These are phyloP conservation scores for Daktulosphaira vitifoliae DNA, from an alignment of 1,140 invertebrate species.

Conservation along the genomic window DNA sequence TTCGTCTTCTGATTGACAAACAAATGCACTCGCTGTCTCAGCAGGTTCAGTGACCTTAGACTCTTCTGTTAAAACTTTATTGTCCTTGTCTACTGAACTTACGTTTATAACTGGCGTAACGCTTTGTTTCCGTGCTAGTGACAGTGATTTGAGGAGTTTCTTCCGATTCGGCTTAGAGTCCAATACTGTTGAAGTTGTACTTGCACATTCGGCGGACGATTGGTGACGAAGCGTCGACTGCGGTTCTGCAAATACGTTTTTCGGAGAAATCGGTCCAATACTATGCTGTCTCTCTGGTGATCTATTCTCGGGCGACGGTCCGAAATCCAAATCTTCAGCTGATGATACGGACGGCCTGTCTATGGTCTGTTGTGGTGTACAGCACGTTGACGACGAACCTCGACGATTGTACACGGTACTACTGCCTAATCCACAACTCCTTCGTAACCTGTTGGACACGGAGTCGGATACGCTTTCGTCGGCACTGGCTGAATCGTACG, in stretches of 20 bases:
- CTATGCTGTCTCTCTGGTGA: conserved; percentile 33
- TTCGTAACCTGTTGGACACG: conserved; percentile 40
- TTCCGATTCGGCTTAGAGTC: conserved; percentile 7
- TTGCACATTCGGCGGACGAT: no score
- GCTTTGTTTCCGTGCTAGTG: conserved; percentile 18
- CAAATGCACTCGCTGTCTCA: neutral
- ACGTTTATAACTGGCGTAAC: conserved; percentile 60
- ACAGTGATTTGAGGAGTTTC: conserved; percentile 13
- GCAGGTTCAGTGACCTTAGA: conserved; percentile 38
- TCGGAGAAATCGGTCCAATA: conserved; percentile 37
- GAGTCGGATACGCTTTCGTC: conserved; percentile 52
- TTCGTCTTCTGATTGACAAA: conserved; percentile 16
- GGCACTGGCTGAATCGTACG: conserved; percentile 61
- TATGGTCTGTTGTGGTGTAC: conserved; percentile 19
- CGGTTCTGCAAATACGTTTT: conserved; percentile 36
- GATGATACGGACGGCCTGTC: conserved; percentile 36
- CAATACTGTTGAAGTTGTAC: no score
- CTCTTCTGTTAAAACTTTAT: conserved; percentile 37
- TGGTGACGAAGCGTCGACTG: conserved; percentile 17
- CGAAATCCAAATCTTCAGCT: conserved; percentile 38
- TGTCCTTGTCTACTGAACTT: conserved; percentile 57
- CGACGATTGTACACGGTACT: neutral
- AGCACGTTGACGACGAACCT: conserved; percentile 24
- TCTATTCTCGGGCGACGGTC: conserved; percentile 36
- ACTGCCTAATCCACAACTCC: conserved; percentile 39